Evolutionary conservation across 2,888 invertebrate genomes (phyloP), one percentile per base, ranked within the genome.

Genomic region (Arctia plantaginis): DNA sequence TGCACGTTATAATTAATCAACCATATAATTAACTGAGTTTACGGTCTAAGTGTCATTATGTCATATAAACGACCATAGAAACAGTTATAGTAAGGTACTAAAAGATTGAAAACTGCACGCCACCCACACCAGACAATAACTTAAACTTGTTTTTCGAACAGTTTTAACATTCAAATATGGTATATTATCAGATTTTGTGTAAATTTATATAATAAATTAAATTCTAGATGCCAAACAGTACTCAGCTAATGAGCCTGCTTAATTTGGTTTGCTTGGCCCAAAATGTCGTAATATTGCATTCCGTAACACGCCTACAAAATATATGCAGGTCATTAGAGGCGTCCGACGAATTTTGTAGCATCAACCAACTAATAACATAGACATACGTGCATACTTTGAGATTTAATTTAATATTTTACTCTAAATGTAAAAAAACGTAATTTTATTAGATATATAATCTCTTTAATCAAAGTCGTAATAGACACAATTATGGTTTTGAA

Each of bases 271-370:
- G 82, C 85, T 84, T 85, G 85, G 82, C 78, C 68, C 86, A 82
- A 84, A 88, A 88, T 88, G 85, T 86, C 84, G 86, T 85, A 87
- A 88, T 82, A 82, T 83, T 85, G 83, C 87, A 90, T 91, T 88
- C 89, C 89, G 85, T 88, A 87, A 85, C 85, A 85, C 80, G 85
- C 80, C 82, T 82, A 79, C 84, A 80, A 88, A 88, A 89, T 86
- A 82, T 87, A 88, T 89, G 85, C 85, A 84, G 85, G 82, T 89
- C 90, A 88, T 91, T 91, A 90, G 85, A 85, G 79, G 86, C 86
- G 88, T 85, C 86, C 86, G 86, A 86, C 85, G 86, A 86, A 87
- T 88, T 90, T 90, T 88, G 86, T 86, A 81, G 88, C 88, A 89
- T 89, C 82, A 85, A 85, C 80, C 80, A 79, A 83, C 87, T 88